Conservation (phyloP, 2,888 invertebrate species). For the Ommatoiulus sabulosus region DNA sequence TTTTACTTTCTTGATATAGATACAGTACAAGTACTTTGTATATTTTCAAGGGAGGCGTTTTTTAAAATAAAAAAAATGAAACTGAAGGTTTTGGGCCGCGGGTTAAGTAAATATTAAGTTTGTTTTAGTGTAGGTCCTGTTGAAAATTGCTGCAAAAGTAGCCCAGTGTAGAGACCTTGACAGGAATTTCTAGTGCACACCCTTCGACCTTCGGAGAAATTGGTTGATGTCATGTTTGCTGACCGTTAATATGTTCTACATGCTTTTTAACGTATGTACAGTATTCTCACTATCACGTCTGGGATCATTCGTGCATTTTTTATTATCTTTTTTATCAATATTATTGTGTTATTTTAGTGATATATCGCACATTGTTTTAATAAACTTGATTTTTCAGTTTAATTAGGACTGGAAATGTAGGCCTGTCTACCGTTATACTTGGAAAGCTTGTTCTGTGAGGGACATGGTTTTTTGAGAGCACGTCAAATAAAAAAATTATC, state of each 20-base stretch:
- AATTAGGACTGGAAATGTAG: background rate
- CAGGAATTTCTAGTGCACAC: background rate
- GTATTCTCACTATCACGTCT: background rate
- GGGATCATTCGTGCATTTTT: background rate
- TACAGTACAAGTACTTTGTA: background rate
- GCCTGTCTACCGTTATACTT: background rate
- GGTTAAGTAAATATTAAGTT: background rate
- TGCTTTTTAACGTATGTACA: background rate
- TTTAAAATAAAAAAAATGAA: background rate
- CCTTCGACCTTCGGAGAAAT: background rate
- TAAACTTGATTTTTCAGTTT: background rate
- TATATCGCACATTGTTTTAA: background rate
- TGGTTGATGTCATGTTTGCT: background rate
- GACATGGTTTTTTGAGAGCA: background rate
- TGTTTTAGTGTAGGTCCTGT: conserved; percentile 22
- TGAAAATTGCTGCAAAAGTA: background rate
- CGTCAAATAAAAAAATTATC: background rate
- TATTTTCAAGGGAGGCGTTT: conserved; percentile 10
- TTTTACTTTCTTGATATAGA: conserved; percentile 10
- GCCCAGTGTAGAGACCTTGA: background rate
- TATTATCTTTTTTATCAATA: background rate
- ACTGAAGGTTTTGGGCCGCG: background rate
- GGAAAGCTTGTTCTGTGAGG: background rate
- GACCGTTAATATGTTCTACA: background rate
- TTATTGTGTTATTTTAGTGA: background rate